Conservation (phyloP, 2,797 vertebrate genomes). For the Bryconaethiops microstoma region DNA sequence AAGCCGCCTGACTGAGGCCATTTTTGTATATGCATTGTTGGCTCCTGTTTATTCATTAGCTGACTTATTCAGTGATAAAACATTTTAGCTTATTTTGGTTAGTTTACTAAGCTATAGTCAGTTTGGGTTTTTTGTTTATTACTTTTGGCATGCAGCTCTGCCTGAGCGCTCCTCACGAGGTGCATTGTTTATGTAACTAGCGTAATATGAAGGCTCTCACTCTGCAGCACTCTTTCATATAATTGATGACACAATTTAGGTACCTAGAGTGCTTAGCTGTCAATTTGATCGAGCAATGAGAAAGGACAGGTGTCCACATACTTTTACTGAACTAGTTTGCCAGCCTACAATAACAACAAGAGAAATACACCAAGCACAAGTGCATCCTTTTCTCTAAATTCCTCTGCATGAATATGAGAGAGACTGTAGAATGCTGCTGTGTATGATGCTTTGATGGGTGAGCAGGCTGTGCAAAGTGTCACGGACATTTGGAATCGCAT, state of each 20-base stretch:
- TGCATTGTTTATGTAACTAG: background rate
- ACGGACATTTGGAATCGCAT: conserved; percentile 28
- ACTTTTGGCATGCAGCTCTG: background rate
- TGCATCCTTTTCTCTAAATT: background rate
- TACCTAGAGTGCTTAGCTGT: background rate
- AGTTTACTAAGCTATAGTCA: background rate
- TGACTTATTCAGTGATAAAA: no score
- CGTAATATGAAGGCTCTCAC: background rate
- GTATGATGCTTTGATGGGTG: conserved; percentile 14
- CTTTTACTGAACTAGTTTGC: no score
- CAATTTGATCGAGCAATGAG: background rate
- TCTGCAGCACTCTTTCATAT: background rate
- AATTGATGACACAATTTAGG: background rate
- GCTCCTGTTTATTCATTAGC: background rate
- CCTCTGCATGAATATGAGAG: background rate
- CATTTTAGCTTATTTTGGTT: no score
- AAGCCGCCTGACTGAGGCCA: background rate
- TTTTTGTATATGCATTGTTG: no score
- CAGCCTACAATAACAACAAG: background rate
- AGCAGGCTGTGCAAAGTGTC: conserved; percentile 32
- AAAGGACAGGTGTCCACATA: background rate
- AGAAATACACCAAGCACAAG: background rate
- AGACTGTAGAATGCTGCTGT: background rate
- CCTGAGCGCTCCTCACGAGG: background rate
- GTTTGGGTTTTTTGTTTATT: background rate